Base-by-base conservation (phyloP, 2,113 vertebrate genomes). In the Etheostoma cragini region DNA sequence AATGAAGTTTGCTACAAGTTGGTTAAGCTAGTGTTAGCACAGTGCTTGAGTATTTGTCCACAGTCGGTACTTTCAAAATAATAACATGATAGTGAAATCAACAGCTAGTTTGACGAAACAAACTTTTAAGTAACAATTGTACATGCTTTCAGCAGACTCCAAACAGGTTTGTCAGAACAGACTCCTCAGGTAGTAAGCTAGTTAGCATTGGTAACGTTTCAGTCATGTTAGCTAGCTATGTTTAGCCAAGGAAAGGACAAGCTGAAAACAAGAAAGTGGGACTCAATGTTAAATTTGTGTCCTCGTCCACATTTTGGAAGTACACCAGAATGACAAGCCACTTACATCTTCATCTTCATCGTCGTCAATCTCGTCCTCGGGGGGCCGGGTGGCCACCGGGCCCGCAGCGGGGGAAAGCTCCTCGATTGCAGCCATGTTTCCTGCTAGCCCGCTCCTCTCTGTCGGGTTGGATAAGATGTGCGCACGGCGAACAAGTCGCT, bases 301-400 rank as follows among this genome's bases (percentile, higher is more conserved):
- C 52, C 5, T 61, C 2, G 8, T 13, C 1, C 12, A 49, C 46
- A 49, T 38, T 45, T 21, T 1, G 1, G 1, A 47, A 3, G 16
- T 30, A 5, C 6, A 0, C 1, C 0, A 30, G 7, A 46, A 30
- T 22, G 33, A n/a, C 5, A 19, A 14, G 1, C 19, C 14, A 87
- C 79, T 56, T 76, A 95, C 95, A 75, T 96, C 95, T 76, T 96
- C 95, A 57, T 96, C 95, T 67, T 95, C 95, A 24, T 96, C 95
- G 83, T 95, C 95, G 69, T 96, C 95, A 42, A 95, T 94, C 75
- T 95, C 95, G 82, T 94, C 93, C 89, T 94, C 95, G 0, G 86
- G 94, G n/a, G 94, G 90, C 58, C 94, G 93, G 45, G 84, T 86
- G 8, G 92, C 87, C 83, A 92, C 91, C 58, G 93, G 94, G 87